Conservation (phyloP, 2,888 invertebrate species). For the Heteromurus nitidus region DNA sequence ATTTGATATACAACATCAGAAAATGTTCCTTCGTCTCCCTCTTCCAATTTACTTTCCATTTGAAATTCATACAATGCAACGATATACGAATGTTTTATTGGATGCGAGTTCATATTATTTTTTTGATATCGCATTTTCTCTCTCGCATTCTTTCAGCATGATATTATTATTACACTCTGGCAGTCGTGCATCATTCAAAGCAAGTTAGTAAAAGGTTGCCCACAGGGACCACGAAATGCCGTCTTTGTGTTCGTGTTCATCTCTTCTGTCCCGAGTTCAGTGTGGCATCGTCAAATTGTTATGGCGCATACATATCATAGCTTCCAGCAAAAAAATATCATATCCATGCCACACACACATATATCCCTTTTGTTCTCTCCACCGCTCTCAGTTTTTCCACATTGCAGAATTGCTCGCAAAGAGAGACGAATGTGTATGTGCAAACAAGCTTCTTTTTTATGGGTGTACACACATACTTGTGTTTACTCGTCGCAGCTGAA, state of each 20-base stretch:
- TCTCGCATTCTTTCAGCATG: not conserved
- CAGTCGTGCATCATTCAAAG: not conserved
- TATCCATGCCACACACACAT: not conserved
- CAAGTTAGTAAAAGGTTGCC: constrained; percentile 28
- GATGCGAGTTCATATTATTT: not conserved
- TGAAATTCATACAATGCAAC: not conserved
- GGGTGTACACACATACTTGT: not conserved
- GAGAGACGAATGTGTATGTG: not conserved
- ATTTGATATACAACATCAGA: too few species aligned
- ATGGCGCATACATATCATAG: not conserved
- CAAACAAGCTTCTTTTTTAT: constrained; percentile 15
- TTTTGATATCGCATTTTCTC: not conserved
- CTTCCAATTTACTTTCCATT: not conserved
- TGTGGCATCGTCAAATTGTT: constrained; percentile 1
- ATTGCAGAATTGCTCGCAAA: not conserved
- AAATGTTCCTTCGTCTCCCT: too few species aligned
- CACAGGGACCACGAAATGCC: constrained; percentile 36
- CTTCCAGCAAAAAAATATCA: not conserved
- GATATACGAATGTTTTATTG: constrained; percentile 1
- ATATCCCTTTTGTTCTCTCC: constrained; percentile 9
- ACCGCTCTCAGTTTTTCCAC: not conserved
- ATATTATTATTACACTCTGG: not conserved
- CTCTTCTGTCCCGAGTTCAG: constrained; percentile 19
- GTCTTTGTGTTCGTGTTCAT: not conserved
- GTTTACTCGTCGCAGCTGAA: constrained; percentile 11